Conservation (phyloP, 2,797 vertebrate genomes). For the Sebastes diploproa region DNA sequence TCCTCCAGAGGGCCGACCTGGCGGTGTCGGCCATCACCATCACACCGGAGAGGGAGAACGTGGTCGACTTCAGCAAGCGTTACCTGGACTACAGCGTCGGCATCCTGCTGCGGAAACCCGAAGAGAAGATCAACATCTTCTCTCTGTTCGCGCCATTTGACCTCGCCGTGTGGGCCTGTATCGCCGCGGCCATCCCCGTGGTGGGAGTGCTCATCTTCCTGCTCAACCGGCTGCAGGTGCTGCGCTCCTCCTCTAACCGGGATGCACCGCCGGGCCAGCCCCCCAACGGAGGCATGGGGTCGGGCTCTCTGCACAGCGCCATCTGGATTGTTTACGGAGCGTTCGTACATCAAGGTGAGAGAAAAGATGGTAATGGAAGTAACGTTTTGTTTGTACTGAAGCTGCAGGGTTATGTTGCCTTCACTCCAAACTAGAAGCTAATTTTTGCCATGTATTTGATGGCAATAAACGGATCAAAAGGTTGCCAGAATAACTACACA, state of each 20-base stretch:
- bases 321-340: conserved; percentile 97
- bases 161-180: conserved; percentile 96
- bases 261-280: conserved; percentile 42
- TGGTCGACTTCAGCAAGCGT: conserved; percentile 98
- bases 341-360: conserved; percentile 94
- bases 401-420: too few relatives aligned
- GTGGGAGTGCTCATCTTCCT: conserved; percentile 96
- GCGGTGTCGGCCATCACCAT: conserved; percentile 97
- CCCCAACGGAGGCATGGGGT: conserved; percentile 59
- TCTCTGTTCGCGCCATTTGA: conserved; percentile 96
- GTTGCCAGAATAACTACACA: too few relatives aligned
- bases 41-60: conserved; percentile 93
- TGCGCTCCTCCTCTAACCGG: conserved; percentile 73
- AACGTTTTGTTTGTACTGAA: too few relatives aligned
- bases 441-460: too few relatives aligned
- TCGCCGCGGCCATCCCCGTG: conserved; percentile 91
- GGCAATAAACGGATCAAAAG: too few relatives aligned
- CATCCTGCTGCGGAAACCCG: conserved; percentile 91
- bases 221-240: conserved; percentile 91
- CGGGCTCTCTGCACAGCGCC: conserved; percentile 91
- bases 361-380: not conserved
- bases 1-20: conserved; percentile 89
- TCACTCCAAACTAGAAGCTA: too few relatives aligned
- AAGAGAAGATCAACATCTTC: conserved; percentile 98
- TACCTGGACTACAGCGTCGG: conserved; percentile 98